Evolutionary conservation across 2,113 vertebrate species (phyloP).

Genomic region (Lepidothrix coronata): DNA sequence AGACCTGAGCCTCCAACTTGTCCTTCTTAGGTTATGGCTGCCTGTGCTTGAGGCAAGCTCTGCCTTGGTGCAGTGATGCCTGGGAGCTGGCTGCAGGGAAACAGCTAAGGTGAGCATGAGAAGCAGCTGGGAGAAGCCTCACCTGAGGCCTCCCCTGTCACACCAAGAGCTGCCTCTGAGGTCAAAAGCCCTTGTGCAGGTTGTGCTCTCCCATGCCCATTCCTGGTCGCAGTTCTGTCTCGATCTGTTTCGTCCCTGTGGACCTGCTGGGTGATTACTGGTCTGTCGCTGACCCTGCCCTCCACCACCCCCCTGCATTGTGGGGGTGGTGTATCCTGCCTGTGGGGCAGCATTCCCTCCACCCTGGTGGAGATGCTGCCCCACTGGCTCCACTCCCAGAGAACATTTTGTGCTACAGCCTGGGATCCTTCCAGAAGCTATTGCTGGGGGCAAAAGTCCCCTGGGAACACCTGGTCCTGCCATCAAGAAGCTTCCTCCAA

Average conservation of each 20-base stretch:
- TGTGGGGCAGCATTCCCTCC: background rate
- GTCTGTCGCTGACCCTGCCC: background rate
- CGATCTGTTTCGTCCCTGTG: rapidly evolving
- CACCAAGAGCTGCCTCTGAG: background rate
- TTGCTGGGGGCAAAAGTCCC: background rate
- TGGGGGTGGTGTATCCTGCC: too few species aligned
- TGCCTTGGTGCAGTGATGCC: background rate
- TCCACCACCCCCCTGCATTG: background rate
- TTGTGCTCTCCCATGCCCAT: background rate
- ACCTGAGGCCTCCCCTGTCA: background rate
- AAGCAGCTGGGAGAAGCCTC: background rate
- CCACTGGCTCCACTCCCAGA: rapidly evolving
- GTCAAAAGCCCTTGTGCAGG: rapidly evolving
- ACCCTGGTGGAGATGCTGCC: rapidly evolving
- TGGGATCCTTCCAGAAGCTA: background rate
- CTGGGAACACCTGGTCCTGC: background rate
- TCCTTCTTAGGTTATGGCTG: background rate
- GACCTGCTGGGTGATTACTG: rapidly evolving
- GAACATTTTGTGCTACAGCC: background rate
- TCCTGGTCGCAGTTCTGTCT: background rate
- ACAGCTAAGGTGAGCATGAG: rapidly evolving
- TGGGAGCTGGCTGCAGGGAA: background rate
- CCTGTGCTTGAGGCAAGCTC: background rate
- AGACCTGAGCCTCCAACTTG: background rate
- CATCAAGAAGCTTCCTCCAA: background rate